Evolutionary conservation across 2,888 invertebrate genomes (phyloP).

Genomic region (Entomobrya multifasciata): DNA sequence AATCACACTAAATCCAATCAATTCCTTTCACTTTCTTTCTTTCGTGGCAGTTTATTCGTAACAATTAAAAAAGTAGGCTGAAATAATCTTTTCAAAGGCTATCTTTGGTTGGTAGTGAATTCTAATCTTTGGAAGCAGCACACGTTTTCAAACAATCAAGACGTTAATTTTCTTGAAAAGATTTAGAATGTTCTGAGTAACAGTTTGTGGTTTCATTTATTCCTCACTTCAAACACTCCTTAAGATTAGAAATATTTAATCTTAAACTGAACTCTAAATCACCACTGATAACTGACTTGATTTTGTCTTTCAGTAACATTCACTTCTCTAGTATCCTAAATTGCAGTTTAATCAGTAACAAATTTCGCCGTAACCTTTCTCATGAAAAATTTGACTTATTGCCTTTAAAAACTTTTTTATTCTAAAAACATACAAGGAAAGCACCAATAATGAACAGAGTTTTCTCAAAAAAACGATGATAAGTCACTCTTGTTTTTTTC

Average conservation of each 20-base stretch:
- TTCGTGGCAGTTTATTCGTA: conserved; percentile 33
- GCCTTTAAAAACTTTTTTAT: conserved; percentile 2
- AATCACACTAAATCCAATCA: conserved; percentile 18
- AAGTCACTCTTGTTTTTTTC: conserved; percentile 2
- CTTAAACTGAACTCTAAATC: too few species aligned
- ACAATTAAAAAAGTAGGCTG: not conserved
- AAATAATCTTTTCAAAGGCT: not conserved
- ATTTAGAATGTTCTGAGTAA: too few species aligned
- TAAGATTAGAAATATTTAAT: too few species aligned
- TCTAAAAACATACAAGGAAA: not conserved
- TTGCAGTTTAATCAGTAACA: too few species aligned
- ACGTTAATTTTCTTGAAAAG: too few species aligned
- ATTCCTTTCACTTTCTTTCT: not conserved
- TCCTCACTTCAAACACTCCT: not conserved
- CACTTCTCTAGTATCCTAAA: too few species aligned
- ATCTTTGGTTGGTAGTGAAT: conserved; percentile 5
- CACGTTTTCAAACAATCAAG: not conserved
- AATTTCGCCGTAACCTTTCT: too few species aligned
- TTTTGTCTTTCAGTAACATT: too few species aligned
- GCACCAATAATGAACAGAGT: conserved; percentile 25
- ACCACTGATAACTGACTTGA: too few species aligned
- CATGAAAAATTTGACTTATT: not conserved
- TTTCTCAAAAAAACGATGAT: not conserved
- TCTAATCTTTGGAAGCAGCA: not conserved
- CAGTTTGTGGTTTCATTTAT: too few species aligned